Conservation (phyloP, 2,113 vertebrate genomes). For the Pongo abelii region DNA sequence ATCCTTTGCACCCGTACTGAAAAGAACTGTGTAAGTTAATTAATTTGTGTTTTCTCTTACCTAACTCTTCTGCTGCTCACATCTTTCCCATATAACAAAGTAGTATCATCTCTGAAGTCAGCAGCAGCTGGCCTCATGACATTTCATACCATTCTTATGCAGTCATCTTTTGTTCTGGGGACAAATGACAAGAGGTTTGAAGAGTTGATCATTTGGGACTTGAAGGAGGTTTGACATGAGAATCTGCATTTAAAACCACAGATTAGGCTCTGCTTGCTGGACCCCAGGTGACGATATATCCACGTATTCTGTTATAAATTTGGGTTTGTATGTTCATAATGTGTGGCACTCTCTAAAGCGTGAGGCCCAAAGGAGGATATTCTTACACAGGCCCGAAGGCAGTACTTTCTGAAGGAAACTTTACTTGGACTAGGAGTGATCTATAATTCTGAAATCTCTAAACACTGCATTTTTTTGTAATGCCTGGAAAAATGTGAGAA, state of each 20-base stretch:
- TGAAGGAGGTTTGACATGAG: background rate
- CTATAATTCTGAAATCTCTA: background rate
- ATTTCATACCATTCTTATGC: no score
- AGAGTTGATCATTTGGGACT: background rate
- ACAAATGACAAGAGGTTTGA: background rate
- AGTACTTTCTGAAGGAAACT: background rate
- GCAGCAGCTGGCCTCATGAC: no score
- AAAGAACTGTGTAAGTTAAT: no score
- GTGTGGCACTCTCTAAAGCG: background rate
- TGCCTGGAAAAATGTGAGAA: background rate
- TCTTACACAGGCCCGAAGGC: background rate
- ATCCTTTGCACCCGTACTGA: background rate
- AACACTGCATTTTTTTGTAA: background rate
- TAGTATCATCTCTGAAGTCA: background rate
- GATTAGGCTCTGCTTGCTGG: no score
- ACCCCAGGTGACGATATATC: background rate
- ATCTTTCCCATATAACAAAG: background rate
- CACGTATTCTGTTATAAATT: background rate
- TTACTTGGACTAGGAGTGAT: background rate
- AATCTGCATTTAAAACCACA: background rate
- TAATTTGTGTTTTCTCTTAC: background rate
- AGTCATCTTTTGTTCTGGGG: background rate
- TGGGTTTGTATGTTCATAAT: background rate
- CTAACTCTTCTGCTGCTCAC: background rate
- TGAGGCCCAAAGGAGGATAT: background rate